A percentile compares a stretch with the other conserved stretches of the same genome.
These are phyloP conservation scores for Tursiops truncatus DNA, from an alignment of 2,113 vertebrate genomes.

Conservation along the genomic window DNA sequence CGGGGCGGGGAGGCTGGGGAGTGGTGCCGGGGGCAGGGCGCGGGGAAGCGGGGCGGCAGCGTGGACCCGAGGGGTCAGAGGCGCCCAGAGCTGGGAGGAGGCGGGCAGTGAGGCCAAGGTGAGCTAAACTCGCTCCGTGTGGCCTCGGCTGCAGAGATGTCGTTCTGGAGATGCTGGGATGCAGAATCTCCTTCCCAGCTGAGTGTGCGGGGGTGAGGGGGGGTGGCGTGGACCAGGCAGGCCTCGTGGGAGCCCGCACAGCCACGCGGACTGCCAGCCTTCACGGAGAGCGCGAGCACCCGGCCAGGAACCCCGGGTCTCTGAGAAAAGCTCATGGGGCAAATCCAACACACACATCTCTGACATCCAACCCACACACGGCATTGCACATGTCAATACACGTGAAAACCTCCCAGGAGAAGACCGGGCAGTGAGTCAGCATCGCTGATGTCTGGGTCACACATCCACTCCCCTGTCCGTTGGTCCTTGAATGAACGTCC, in stretches of 20 bases:
- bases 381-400: neutral
- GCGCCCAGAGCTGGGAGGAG: neutral
- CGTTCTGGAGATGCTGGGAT: neutral
- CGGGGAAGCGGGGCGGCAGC: fast-evolving
- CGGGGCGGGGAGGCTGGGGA: neutral
- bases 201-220: neutral
- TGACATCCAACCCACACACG: neutral
- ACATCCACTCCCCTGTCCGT: neutral
- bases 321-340: neutral
- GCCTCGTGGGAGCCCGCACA: neutral
- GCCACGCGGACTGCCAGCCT: fast-evolving
- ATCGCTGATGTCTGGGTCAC: neutral
- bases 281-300: neutral
- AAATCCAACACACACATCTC: neutral
- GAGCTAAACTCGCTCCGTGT: neutral
- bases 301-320: neutral
- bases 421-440: neutral
- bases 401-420: neutral
- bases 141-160: neutral
- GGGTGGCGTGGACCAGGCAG: fast-evolving
- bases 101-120: neutral
- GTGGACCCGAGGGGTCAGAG: neutral
- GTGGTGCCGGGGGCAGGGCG: neutral
- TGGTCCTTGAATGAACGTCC: neutral
- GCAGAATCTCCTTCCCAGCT: neutral